A percentile compares a stretch with the other conserved stretches of the same genome.
Conservation (phyloP, 2,113 vertebrate species). For the Himantopus leucocephalus region DNA sequence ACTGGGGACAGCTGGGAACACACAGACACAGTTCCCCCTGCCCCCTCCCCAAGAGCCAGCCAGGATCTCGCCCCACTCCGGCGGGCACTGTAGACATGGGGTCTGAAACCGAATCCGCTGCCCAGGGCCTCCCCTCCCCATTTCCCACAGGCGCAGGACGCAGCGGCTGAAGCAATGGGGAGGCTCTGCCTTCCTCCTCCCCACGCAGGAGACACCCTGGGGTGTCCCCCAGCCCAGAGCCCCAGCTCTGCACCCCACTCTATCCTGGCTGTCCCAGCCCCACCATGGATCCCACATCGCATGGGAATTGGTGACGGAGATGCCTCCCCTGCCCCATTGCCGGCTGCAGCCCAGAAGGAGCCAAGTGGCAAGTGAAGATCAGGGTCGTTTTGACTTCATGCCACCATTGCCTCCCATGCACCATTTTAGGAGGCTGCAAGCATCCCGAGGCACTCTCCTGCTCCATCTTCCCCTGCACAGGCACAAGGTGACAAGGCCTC, state of each 20-base stretch:
- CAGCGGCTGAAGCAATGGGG: background rate
- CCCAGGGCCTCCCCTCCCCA: background rate
- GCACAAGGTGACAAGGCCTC: background rate
- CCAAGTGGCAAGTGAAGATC: background rate
- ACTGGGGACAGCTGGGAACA: conserved; percentile 72
- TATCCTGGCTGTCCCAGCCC: background rate
- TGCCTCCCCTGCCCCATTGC: background rate
- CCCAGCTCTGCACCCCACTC: background rate
- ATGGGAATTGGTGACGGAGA: background rate
- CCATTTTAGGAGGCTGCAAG: background rate
- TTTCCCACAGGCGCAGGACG: background rate
- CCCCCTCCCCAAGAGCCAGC: background rate
- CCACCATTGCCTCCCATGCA: background rate
- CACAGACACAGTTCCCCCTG: background rate
- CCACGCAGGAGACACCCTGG: background rate
- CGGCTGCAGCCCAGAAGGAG: background rate
- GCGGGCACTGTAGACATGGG: background rate
- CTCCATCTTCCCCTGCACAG: background rate
- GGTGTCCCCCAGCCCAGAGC: background rate
- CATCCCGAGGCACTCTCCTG: background rate
- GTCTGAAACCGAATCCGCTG: background rate
- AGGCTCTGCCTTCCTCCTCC: background rate
- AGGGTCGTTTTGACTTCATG: fast-evolving
- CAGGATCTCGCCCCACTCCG: background rate
- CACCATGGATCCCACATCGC: background rate